Conservation (phyloP, 2,113 vertebrate genomes). For the Tamias sibiricus region DNA sequence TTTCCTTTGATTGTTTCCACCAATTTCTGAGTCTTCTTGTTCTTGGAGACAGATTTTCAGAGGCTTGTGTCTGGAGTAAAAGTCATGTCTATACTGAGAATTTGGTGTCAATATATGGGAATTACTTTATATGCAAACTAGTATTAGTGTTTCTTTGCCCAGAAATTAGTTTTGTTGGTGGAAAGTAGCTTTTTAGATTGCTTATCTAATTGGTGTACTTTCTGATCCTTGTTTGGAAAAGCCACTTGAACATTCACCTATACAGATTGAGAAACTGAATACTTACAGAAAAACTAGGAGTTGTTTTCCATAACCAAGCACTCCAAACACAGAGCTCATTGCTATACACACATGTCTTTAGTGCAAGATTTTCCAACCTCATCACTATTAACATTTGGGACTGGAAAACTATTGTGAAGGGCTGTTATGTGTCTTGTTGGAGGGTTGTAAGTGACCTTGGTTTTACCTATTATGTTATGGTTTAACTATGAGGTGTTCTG, state of each 20-base stretch:
- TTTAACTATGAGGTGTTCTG: too few relatives aligned
- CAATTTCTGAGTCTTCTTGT: neutral
- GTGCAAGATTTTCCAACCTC: neutral
- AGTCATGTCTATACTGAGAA: neutral
- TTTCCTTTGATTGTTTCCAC: neutral
- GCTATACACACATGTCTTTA: neutral
- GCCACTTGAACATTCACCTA: neutral
- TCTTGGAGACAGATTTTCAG: constrained; percentile 14
- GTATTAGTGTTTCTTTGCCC: neutral
- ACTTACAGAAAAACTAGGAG: neutral
- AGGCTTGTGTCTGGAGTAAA: constrained; percentile 12
- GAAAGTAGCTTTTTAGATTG: neutral
- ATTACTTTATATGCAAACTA: neutral
- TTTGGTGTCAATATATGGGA: neutral
- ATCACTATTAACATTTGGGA: neutral
- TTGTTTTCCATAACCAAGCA: neutral
- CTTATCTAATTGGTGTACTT: neutral
- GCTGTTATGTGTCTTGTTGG: neutral
- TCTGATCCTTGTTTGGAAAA: neutral
- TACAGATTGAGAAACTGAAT: neutral
- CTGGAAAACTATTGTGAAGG: neutral
- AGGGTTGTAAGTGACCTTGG: neutral
- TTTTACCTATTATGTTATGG: neutral
- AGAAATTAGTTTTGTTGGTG: neutral
- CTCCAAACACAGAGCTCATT: neutral